A percentile compares a stretch with the other conserved stretches of the same genome.
Conservation (phyloP, 2,888 invertebrate genomes). For the Harmothoe impar region DNA sequence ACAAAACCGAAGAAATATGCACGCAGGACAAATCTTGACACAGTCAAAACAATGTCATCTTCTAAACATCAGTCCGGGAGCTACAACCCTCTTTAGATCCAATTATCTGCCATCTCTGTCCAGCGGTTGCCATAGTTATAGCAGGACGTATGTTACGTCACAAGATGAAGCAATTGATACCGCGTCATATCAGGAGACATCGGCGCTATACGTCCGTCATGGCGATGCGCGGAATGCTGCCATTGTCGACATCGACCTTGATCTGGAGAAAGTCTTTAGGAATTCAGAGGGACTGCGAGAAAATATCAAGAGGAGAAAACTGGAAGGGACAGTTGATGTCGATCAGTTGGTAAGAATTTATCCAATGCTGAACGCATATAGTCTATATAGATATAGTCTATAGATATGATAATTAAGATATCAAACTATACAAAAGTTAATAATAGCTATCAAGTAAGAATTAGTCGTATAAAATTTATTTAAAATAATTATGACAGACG, state of each 20-base stretch:
- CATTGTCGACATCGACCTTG: background rate
- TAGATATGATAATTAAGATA: background rate
- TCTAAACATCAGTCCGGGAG: too few relatives aligned
- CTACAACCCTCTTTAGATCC: too few relatives aligned
- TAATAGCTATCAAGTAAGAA: background rate
- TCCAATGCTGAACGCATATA: background rate
- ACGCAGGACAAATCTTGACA: too few relatives aligned
- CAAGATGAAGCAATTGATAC: too few relatives aligned
- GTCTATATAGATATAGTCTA: background rate
- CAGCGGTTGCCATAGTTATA: too few relatives aligned
- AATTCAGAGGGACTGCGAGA: background rate
- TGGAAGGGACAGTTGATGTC: background rate
- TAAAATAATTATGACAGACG: too few relatives aligned
- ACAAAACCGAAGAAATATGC: too few relatives aligned
- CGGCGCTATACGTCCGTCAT: constrained; percentile 19
- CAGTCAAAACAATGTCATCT: too few relatives aligned
- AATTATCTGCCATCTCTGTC: too few relatives aligned
- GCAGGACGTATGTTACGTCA: too few relatives aligned
- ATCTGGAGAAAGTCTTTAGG: background rate
- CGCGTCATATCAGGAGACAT: background rate
- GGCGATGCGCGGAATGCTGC: background rate
- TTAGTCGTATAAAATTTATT: background rate
- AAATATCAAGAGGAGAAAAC: background rate
- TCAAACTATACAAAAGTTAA: too few relatives aligned
- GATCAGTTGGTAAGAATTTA: background rate